Conservation (phyloP, 2,797 vertebrate species). For the Eutrigla gurnardus region DNA sequence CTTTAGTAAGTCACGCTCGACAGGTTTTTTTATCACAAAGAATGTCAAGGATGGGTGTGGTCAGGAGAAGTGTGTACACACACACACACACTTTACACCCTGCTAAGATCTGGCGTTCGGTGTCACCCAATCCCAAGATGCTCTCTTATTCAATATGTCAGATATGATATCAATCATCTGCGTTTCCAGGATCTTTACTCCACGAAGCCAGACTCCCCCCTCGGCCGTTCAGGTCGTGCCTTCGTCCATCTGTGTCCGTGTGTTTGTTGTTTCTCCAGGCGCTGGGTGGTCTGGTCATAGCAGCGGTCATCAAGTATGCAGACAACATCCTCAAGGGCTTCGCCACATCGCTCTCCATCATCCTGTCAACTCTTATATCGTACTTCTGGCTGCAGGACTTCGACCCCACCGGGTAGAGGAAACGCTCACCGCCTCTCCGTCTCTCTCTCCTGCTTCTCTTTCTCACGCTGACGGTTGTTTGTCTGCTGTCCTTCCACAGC, state of each 20-base stretch:
- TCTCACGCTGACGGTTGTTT: constrained; percentile 6
- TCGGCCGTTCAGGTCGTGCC: constrained; percentile 49
- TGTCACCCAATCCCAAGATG: neutral
- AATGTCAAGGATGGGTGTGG: too few species aligned
- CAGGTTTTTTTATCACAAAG: too few species aligned
- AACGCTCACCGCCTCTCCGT: neutral
- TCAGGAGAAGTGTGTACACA: too few species aligned
- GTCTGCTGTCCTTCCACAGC: constrained; percentile 78
- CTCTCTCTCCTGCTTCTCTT: constrained; percentile 12
- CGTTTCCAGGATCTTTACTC: constrained; percentile 6
- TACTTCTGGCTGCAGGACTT: constrained; percentile 99
- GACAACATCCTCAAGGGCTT: constrained; percentile 99
- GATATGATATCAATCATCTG: constrained; percentile 2
- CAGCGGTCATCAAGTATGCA: constrained; percentile 98
- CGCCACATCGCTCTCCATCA: constrained; percentile 97
- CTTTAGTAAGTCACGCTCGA: too few species aligned
- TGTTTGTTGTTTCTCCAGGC: constrained; percentile 87
- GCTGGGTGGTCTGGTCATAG: constrained; percentile 96
- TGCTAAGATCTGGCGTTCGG: neutral
- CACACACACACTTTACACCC: neutral
- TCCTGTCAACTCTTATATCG: constrained; percentile 96
- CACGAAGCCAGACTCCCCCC: constrained; percentile 25
- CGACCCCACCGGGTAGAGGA: constrained; percentile 91
- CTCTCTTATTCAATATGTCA: neutral
- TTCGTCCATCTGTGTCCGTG: constrained; percentile 70